Conservation (phyloP, 2,888 invertebrate genomes). For the Lordiphosa fenestrarum region DNA sequence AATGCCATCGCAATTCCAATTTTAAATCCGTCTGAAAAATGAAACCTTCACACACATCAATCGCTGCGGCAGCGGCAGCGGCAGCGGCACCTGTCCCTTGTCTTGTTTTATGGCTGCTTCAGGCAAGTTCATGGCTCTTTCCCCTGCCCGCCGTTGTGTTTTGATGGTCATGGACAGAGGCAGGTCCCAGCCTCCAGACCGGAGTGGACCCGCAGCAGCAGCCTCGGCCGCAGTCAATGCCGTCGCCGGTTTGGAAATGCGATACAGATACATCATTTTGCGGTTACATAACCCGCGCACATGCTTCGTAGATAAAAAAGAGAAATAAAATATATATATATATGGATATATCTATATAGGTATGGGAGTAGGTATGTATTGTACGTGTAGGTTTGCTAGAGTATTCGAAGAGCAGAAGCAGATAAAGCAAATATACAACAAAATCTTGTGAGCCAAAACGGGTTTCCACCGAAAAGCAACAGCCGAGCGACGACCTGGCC, state of each 20-base stretch:
- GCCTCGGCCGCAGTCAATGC: slow-evolving; percentile 10
- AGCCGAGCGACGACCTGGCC: background rate
- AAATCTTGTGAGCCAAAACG: slow-evolving; percentile 61
- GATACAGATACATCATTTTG: slow-evolving; percentile 68
- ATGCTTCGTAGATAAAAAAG: slow-evolving; percentile 60
- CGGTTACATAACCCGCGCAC: slow-evolving; percentile 69
- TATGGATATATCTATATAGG: background rate
- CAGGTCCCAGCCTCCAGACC: slow-evolving; percentile 17
- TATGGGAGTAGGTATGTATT: background rate
- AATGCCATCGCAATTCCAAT: no score
- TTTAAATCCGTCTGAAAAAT: no score
- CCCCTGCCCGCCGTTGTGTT: background rate
- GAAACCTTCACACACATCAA: no score
- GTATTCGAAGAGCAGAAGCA: slow-evolving; percentile 25
- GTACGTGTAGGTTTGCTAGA: slow-evolving; percentile 1
- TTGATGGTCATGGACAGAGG: slow-evolving; percentile 21
- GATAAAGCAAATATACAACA: slow-evolving; percentile 44
- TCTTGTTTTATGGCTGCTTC: no score
- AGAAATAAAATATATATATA: background rate
- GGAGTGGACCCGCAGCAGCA: background rate
- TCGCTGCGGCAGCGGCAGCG: no score
- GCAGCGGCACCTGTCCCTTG: no score
- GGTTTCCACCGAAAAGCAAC: slow-evolving; percentile 41
- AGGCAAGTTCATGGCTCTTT: slow-evolving; percentile 25
- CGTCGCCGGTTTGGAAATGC: slow-evolving; percentile 40